Base-by-base conservation (phyloP, 2,888 invertebrate genomes). In the Drosophila anceps region DNA sequence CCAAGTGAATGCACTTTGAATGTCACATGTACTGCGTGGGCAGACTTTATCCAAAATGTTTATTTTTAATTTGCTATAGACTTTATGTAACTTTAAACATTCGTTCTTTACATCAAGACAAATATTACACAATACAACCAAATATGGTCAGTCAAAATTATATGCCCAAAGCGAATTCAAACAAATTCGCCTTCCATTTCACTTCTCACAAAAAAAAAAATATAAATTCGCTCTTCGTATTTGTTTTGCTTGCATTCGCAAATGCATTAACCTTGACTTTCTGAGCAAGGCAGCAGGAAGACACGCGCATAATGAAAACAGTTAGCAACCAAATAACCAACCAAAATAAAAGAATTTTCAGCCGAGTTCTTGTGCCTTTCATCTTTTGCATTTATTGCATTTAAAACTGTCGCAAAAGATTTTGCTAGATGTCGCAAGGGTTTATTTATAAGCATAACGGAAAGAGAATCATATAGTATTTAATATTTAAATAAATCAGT, bases 261-360 rank as follows among this genome's bases (percentile, higher is more conserved):
- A 48, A 55, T 68, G 68, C 69, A 58, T 58, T 79, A 70, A 75
- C 77, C 80, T 77, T 80, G 77, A 80, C 76, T 75, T 79, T 69
- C 58, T 39, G 43, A 39, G 24, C 46, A 12, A 2, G 1, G 29
- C 24, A 12, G 27, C 18, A 37, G 33, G 33, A 53, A 57, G 33
- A 60, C 46, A 58, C 66, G 50, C 24, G 31, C 33, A 35, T 65
- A 60, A 13, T 39, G 29, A 48, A 61, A 66, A 53, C 62, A 61
- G 44, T 73, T 74, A 20, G 69, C 76, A 73, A 74, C 79, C 29
- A 31, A 50, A 27, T 27, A 24, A 27, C 61, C n/a, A n/a, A n/a
- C n/a, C n/a, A n/a, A 50, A 59, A 10, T 8, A 31, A 20, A 37
- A 50, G 31, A 7, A 55, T 68, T 39, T 54, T 43, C 20, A 10